Conservation (phyloP, 2,888 invertebrate genomes). For the Acholoe squamosa region DNA sequence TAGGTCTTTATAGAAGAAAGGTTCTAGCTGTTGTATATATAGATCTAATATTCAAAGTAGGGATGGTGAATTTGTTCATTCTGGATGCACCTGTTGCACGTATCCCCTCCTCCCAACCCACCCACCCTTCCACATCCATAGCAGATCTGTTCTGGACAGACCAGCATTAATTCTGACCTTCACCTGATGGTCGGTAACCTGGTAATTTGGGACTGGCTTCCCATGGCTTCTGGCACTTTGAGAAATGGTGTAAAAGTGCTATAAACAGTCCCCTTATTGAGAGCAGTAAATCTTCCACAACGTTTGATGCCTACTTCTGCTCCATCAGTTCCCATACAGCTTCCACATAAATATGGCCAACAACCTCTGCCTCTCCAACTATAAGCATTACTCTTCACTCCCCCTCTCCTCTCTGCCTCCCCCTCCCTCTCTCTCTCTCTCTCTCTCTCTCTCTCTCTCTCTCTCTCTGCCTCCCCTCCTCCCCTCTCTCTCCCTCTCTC, state of each 20-base stretch:
- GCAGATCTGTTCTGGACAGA: background rate
- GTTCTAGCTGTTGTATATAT: too few species aligned
- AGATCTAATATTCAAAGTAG: too few species aligned
- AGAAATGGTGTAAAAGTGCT: background rate
- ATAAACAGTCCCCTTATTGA: slow-evolving; percentile 21
- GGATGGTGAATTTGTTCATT: too few species aligned
- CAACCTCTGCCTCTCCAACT: background rate
- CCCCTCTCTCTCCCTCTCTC: too few species aligned
- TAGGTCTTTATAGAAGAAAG: too few species aligned
- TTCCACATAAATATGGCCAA: background rate
- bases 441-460: too few species aligned
- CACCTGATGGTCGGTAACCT: background rate
- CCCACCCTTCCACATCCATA: background rate
- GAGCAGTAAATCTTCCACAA: background rate
- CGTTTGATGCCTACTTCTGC: background rate
- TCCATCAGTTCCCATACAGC: background rate
- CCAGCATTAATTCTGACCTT: background rate
- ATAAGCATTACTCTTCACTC: background rate
- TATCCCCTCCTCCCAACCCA: background rate
- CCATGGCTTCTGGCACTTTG: slow-evolving; percentile 14
- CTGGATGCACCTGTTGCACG: background rate
- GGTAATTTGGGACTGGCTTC: background rate
- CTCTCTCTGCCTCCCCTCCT: too few species aligned
- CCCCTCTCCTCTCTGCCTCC: too few species aligned
- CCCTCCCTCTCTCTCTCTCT: too few species aligned